Evolutionary conservation across 37 sponge, comb jelly and placozoan genomes (phyloP), one percentile per base, ranked within the genome.

Genomic region (Agelas oroides): DNA sequence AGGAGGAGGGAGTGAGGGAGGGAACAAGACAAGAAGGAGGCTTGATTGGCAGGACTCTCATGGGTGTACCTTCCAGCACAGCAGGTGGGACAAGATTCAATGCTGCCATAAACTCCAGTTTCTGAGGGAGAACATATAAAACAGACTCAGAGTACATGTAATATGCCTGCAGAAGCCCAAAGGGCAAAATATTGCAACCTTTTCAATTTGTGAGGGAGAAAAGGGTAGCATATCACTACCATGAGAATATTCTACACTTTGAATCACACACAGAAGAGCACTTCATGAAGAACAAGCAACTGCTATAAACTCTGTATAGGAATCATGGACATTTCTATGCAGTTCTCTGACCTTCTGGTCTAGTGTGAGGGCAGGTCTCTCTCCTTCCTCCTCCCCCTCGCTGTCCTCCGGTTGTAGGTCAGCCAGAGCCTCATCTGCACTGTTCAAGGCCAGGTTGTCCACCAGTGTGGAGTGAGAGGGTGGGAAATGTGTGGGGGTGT

Each of bases 31-130:
- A 65, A 65, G 66, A 30, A 65, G 38, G 70, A 27, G 70, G 16
- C 16, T 14, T 14, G 66, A 65, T 13, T 18, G 70, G 35, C 12
- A 5, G 35, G 35, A 69, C 6, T 3, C n/a, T 66, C 13, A 15
- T n/a, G 28, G 68, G 16, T 23, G n/a, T 86, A 81, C 88, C 88
- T 87, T 87, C 88, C 3, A 87, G 52, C n/a, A 87, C 88, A 67
- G 88, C 88, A 65, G 88, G 88, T 24, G 89, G 89, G 14, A 88
- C 83, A 0, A 88, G 55, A 23, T 58, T 39, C 0, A 90, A 38
- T 12, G 85, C 69, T 3, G 90, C 90, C 90, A 90, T 90, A 63
- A 75, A 90, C 61, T 90, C 90, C 53, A 88, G 18, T 38, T 88
- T 88, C 89, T 88, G 64, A 70, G 23, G 27, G 32, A 21, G 68